These are phyloP conservation scores for Clarias platycephalus DNA, from an alignment of 2,797 vertebrate genomes.

Conservation along the genomic window DNA sequence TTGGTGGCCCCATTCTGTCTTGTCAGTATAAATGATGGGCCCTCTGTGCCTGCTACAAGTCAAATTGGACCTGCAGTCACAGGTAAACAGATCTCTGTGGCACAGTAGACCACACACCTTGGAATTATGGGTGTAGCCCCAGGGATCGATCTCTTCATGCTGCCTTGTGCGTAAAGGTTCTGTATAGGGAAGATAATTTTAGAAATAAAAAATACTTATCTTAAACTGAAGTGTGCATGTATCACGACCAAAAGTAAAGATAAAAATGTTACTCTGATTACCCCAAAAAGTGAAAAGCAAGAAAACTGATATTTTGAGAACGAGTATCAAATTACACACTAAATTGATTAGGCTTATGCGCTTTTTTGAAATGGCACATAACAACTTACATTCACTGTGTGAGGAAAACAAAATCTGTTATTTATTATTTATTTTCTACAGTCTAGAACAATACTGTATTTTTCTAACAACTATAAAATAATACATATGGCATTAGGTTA, in stretches of 20 bases:
- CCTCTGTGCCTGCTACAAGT: background rate
- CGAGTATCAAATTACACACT: background rate
- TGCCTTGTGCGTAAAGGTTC: background rate
- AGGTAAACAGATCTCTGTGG: background rate
- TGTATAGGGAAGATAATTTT: background rate
- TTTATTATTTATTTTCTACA: no score
- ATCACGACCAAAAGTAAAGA: background rate
- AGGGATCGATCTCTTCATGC: background rate
- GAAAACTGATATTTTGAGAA: background rate
- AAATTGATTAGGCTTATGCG: background rate
- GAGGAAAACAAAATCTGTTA: background rate
- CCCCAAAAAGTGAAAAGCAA: background rate
- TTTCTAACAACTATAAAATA: no score
- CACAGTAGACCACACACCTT: background rate
- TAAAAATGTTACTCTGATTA: background rate
- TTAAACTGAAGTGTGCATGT: background rate
- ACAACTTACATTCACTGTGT: background rate
- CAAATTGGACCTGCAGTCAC: background rate
- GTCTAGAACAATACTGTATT: no score
- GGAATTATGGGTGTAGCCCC: background rate
- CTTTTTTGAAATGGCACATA: background rate
- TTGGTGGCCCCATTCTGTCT: conserved; percentile 3
- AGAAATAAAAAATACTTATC: background rate
- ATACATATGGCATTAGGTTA: no score
- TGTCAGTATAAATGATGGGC: background rate